Base-by-base conservation (phyloP, 2,113 vertebrate genomes). In the Corynorhinus townsendii region DNA sequence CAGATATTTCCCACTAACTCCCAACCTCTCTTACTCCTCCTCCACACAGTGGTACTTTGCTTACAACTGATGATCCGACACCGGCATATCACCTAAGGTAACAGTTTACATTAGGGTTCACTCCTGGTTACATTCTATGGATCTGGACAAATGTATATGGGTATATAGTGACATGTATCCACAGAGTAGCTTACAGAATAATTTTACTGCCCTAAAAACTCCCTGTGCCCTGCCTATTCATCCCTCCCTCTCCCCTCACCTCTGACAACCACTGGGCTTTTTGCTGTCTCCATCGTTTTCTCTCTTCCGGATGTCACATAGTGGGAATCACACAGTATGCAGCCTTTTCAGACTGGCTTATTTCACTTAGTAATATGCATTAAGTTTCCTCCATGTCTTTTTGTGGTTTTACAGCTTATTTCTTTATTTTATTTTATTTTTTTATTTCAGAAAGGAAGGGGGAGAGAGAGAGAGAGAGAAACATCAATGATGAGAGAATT, bases 31-130 rank as follows among this genome's bases (percentile, higher is more conserved):
- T 20, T 54, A 35, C 43, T 49, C 56, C 56, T 68, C 30, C 19
- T 16, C 20, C 16, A 4, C 68, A 17, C 5, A 35, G 35, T 0
- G 2, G 22, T 0, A 4, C 68, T 1, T 0, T 3, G 45, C 43
- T 7, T 19, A 2, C 19, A 26, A 14, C 8, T 2, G 30, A 45
- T 8, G 30, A 7, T 10, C 17, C 9, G 0, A 17, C 56, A 3
- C 15, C 0, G 28, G 16, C 14, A 73, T 1, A 10, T 14, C 43
- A 7, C 33, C n/a, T 52, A 3, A 10, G 33, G 49, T 7, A 24
- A 10, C 1, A 11, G 54, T 16, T 16, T 2, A 2, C 40, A 3
- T 11, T 22, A 8, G 24, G 59, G 35, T 8, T 43, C 47, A 20
- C 15, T 20, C n/a, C 43, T 26, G 45, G 20, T 30, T 2, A 35